Percentiles rank a stretch among this genome's conserved stretches.
phyloP scores from a whole-genome alignment of 2,888 invertebrate species.

The Portevinia maculata region DNA sequence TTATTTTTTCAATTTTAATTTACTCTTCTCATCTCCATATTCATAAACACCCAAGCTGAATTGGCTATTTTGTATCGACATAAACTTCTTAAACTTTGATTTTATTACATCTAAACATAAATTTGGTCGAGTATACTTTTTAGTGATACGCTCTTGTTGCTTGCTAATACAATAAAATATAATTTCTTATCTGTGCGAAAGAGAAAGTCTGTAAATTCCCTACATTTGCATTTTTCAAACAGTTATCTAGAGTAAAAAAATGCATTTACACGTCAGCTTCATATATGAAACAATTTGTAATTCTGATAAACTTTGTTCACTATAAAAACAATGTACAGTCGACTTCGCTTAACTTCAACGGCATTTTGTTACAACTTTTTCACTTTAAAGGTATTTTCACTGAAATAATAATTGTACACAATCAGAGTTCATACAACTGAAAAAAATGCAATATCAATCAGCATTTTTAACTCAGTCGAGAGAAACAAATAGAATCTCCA shows the following conservation, averaged over 20 bases:
- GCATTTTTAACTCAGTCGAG: too few species aligned
- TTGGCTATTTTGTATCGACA: not conserved
- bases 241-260: not conserved
- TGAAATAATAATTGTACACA: too few species aligned
- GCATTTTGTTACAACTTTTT: too few species aligned
- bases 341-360: too few species aligned
- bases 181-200: conserved; percentile 13
- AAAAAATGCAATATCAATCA: too few species aligned
- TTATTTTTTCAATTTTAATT: conserved; percentile 19
- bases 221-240: not conserved
- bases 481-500: too few species aligned
- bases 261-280: conserved; percentile 10
- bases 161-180: not conserved
- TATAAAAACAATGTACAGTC: conserved; percentile 27
- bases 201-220: not conserved
- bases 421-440: too few species aligned
- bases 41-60: not conserved
- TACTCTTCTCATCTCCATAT: conserved; percentile 15
- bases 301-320: conserved; percentile 13
- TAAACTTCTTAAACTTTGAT: not conserved
- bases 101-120: not conserved
- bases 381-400: too few species aligned
- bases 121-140: too few species aligned
- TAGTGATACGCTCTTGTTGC: not conserved
- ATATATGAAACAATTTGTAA: conserved; percentile 8